Base-by-base conservation (phyloP, 1,140 invertebrate genomes). In the Leptonema lineaticorne region DNA sequence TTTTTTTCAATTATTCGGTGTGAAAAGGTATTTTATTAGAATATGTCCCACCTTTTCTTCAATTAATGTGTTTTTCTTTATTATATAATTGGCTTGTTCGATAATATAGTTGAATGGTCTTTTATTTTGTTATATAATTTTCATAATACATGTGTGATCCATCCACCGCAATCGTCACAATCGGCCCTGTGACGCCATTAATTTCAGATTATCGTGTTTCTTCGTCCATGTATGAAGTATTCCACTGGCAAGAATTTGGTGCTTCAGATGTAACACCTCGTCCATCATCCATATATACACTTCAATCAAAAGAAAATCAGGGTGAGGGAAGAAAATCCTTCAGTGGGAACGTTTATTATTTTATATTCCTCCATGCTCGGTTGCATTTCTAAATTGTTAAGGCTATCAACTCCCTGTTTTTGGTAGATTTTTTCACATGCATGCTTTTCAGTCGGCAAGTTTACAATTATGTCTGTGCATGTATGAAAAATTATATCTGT, bases 161-260 rank as follows among this genome's bases (percentile, higher is more conserved):
- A 63, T 53, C 46, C 53, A 69, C 46, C 63, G n/a, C n/a, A 57
- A 69, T 16, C 28, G 62, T 45, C 29, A 7, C 48, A 33, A 65
- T 50, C 59, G 63, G 69, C 22, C 30, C 83, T 86, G 69, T 70
- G 69, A 63, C 69, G 56, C 9, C 62, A 64, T 72, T 45, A 65
- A 14, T 73, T 84, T 73, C 85, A 87, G 86, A 87, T 86, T 82
- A 84, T 79, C 81, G 84, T 83, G 88, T 87, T 81, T 88, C 87
- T 78, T 85, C 86, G 78, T 89, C 88, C 76, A 89, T 90, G 86
- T 89, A 89, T 82, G 88, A 89, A 82, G 87, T 90, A 74, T 88
- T 90, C 81, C 86, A 88, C 85, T 89, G 88, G 88, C 86, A 59
- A 58, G 72, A 70, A 37, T 58, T 63, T 62, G 63, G 69, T 59